Base-by-base conservation (phyloP, 2,888 invertebrate species). In the Ceraclea dissimilis region DNA sequence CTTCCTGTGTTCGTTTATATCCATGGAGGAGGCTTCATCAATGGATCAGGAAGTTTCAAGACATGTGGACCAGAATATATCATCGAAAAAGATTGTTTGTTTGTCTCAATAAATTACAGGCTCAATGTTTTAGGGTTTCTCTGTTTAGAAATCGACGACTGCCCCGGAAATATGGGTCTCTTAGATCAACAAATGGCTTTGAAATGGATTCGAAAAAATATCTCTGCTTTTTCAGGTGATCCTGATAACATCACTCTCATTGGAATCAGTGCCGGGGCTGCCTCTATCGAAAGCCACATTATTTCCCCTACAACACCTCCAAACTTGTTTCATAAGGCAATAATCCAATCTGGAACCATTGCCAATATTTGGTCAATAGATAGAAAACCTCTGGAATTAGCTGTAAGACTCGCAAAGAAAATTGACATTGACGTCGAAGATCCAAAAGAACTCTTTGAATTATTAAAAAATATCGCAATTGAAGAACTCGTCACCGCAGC, bases 81-180 rank as follows among this genome's bases (percentile, higher is more conserved):
- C 1, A 65, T 75, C 22, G 70, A 68, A 18, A 73, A 76, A 39
- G 72, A 70, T 0, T 69, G 76, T 0, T 66, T 79, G 0, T 66
- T 80, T 0, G 74, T 80, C 0, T 75, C 79, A 0, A 61, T 79
- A 0, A 80, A 79, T 62, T 79, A 78, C 50, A 71, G 79, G 52
- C 62, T 79, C 0, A 78, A 77, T 39, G 71, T 67, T 0, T 71
- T 76, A 2, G 79, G 79, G 1, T 79, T 78, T 59, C 65, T 78
- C 0, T 76, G 76, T 61, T 63, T 78, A 1, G 72, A 71, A 0
- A 66, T 69, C 0, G 62, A 68, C 20, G 74, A 74, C 13, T 76
- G 76, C 0, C 76, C 76, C 1, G 78, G 78, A 0, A 78, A 78
- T 26, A 76, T 77, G 44, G 78, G 77, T 0, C 65, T 78, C 4